Evolutionary conservation across 1,140 invertebrate species (phyloP).

Genomic region (Triops cancriformis): DNA sequence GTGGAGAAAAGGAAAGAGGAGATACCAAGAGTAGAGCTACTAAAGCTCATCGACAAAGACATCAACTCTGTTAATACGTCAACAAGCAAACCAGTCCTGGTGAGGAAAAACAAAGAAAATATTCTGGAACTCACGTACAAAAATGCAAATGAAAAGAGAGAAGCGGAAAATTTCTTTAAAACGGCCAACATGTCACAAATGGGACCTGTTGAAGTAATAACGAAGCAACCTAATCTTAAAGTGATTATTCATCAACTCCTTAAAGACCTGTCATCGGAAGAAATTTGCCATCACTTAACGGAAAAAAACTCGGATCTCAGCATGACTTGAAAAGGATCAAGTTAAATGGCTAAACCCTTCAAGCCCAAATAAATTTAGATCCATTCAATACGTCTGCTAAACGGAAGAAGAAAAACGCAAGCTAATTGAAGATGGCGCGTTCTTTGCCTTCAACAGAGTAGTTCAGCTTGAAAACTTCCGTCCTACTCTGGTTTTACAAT

Average conservation of each 20-base stretch:
- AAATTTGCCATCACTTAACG: background rate
- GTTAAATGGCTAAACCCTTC: background rate
- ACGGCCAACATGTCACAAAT: background rate
- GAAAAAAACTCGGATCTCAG: slow-evolving; percentile 15
- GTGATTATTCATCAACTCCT: slow-evolving; percentile 15
- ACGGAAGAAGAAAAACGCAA: background rate
- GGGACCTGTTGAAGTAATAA: background rate
- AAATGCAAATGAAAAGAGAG: background rate
- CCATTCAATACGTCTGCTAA: background rate
- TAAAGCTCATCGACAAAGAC: slow-evolving; percentile 17
- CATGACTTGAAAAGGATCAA: background rate
- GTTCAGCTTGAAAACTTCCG: background rate
- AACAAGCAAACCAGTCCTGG: background rate
- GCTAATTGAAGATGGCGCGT: background rate
- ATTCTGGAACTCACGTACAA: slow-evolving; percentile 16
- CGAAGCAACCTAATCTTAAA: background rate
- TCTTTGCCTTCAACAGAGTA: slow-evolving; percentile 19
- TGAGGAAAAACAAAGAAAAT: background rate
- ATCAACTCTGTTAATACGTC: background rate
- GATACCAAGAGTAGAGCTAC: background rate
- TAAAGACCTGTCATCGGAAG: background rate
- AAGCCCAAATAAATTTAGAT: background rate
- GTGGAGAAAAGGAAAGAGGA: slow-evolving; percentile 18
- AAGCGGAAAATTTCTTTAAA: slow-evolving; percentile 15
- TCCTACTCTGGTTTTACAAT: background rate